Conservation (phyloP, 2,113 vertebrate genomes). For the Anolis sagrei region DNA sequence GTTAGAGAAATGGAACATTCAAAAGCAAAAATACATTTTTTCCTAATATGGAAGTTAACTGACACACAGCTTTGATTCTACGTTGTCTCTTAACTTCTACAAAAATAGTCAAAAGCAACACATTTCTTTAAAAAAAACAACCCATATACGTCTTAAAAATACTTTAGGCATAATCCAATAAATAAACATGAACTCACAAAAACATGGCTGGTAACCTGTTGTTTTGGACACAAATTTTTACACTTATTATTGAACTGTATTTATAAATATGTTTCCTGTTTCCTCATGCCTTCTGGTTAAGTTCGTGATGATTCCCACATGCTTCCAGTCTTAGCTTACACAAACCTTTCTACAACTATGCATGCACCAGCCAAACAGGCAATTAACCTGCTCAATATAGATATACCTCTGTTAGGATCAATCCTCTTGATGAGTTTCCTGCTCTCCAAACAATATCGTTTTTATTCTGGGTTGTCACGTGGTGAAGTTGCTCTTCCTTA, state of each 20-base stretch:
- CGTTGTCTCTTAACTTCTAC: slow-evolving; percentile 46
- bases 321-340: slow-evolving; percentile 37
- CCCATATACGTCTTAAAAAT: slow-evolving; percentile 16
- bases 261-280: slow-evolving; percentile 51
- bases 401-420: neutral
- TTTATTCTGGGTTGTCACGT: neutral
- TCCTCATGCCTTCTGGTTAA: slow-evolving; percentile 27
- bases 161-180: slow-evolving; percentile 25
- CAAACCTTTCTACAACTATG: slow-evolving; percentile 38
- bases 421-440: neutral
- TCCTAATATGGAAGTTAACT: slow-evolving; percentile 20
- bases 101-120: slow-evolving; percentile 62
- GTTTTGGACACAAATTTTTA: slow-evolving; percentile 56
- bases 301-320: slow-evolving; percentile 39
- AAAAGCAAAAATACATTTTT: slow-evolving; percentile 43
- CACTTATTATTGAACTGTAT: slow-evolving; percentile 40
- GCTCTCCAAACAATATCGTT: neutral
- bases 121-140: slow-evolving; percentile 51
- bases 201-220: slow-evolving; percentile 15
- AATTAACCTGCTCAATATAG: neutral
- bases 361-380: slow-evolving; percentile 16
- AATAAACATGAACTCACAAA: slow-evolving; percentile 55
- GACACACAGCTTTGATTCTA: slow-evolving; percentile 34
- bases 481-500: neutral
- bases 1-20: slow-evolving; percentile 42